A percentile compares a stretch with the other conserved stretches of the same genome.
These are phyloP conservation scores for Resseliella maxima DNA, from an alignment of 2,888 invertebrate genomes.

Conservation along the genomic window DNA sequence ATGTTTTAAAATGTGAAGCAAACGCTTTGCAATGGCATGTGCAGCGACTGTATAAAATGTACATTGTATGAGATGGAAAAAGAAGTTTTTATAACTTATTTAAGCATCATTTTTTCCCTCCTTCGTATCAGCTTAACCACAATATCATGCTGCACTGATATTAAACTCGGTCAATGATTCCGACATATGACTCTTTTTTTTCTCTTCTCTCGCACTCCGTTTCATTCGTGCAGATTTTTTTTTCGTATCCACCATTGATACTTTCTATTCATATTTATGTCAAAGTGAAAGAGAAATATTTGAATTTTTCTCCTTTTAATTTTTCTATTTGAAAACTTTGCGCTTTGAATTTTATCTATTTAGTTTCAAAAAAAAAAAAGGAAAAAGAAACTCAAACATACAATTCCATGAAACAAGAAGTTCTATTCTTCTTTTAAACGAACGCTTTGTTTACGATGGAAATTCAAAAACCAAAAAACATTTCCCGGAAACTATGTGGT, in stretches of 20 bases:
- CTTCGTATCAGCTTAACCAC: neutral
- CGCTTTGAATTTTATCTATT: neutral
- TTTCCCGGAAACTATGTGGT: neutral
- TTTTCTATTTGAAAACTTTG: constrained; percentile 5
- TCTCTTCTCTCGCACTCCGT: neutral
- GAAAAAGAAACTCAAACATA: too few species aligned
- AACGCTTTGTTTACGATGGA: neutral
- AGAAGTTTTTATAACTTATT: constrained; percentile 39
- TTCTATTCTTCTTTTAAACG: too few species aligned
- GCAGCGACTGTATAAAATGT: constrained; percentile 22
- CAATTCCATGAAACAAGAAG: too few species aligned
- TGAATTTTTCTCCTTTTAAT: neutral
- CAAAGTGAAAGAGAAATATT: neutral
- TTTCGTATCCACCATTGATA: neutral
- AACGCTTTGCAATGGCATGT: constrained; percentile 11
- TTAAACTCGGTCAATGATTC: constrained; percentile 49
- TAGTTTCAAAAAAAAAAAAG: too few species aligned
- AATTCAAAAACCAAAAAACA: too few species aligned
- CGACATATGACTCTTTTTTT: neutral
- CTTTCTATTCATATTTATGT: neutral
- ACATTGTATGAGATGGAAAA: constrained; percentile 8
- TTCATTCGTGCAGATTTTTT: neutral
- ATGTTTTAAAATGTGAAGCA: constrained; percentile 11
- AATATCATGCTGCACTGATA: neutral
- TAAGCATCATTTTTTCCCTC: neutral